phyloP scores from a whole-genome alignment of 2,888 invertebrate genomes.

The Beris chalybata region DNA sequence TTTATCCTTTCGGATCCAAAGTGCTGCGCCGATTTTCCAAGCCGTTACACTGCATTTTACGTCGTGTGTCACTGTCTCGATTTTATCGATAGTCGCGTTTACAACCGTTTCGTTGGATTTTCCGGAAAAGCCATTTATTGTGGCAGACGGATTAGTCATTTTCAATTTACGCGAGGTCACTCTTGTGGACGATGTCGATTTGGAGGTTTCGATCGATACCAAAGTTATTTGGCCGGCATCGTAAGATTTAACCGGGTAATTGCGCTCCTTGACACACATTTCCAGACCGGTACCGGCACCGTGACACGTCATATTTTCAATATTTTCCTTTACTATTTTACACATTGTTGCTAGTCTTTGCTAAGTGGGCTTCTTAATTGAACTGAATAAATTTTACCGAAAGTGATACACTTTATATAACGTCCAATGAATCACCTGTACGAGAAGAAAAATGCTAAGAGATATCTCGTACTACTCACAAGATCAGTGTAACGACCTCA shows the following conservation, averaged over 20 bases:
- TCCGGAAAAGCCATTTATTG: neutral
- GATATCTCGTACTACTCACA: too few species aligned
- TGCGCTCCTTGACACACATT: slow-evolving; percentile 2
- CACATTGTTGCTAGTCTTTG: slow-evolving; percentile 13
- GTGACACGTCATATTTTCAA: neutral
- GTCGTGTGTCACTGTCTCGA: slow-evolving; percentile 26
- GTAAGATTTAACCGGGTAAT: neutral
- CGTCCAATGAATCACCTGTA: slow-evolving; percentile 10
- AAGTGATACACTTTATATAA: slow-evolving; percentile 4
- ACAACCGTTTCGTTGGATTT: slow-evolving; percentile 4
- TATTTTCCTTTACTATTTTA: neutral
- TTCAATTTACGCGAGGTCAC: slow-evolving; percentile 9
- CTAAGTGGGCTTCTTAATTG: neutral
- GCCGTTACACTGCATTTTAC: slow-evolving; percentile 26
- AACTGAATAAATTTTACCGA: slow-evolving; percentile 22
- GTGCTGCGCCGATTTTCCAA: slow-evolving; percentile 16
- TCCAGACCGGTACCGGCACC: neutral
- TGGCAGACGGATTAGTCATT: slow-evolving; percentile 5
- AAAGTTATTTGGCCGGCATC: neutral
- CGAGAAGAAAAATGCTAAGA: neutral
- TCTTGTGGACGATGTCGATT: slow-evolving; percentile 7
- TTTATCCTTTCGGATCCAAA: slow-evolving; percentile 16
- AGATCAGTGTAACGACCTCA: slow-evolving; percentile 15
- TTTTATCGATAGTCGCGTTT: slow-evolving; percentile 22
- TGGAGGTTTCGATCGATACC: slow-evolving; percentile 4